Percentiles rank a stretch among this genome's conserved stretches.
Conservation (phyloP, 2,113 vertebrate species). For the Datnioides undecimradiatus region DNA sequence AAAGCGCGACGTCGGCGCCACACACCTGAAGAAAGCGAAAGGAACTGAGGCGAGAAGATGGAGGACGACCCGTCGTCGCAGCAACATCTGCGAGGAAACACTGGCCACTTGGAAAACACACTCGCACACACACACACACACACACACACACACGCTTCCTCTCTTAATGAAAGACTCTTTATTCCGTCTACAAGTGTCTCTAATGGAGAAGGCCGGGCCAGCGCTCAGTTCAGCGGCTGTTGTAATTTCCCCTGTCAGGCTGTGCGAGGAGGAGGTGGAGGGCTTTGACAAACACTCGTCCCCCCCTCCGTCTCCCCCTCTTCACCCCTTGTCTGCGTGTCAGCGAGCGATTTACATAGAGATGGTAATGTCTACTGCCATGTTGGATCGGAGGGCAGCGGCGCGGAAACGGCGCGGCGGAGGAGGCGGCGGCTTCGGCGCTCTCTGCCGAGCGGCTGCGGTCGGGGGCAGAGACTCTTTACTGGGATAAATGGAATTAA, state of each 20-base stretch:
- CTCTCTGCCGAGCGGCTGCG: slow-evolving; percentile 1
- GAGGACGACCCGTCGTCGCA: not conserved
- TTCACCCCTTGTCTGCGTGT: slow-evolving; percentile 1
- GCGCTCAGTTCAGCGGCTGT: not conserved
- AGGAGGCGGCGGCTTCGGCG: not conserved
- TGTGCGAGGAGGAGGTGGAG: slow-evolving; percentile 12
- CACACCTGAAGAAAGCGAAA: slow-evolving; percentile 5
- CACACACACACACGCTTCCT: not conserved
- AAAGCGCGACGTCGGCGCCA: not conserved
- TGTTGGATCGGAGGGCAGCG: slow-evolving; percentile 21
- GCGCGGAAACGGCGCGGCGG: not conserved
- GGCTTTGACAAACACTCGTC: slow-evolving; percentile 13
- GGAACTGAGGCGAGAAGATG: too few relatives aligned
- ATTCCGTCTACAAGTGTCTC: slow-evolving; percentile 27
- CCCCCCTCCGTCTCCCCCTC: not conserved
- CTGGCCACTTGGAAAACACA: not conserved
- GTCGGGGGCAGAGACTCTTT: not conserved
- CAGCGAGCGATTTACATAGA: slow-evolving; percentile 27
- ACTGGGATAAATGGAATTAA: slow-evolving; percentile 2
- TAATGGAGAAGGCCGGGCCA: slow-evolving; percentile 11
- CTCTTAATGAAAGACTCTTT: slow-evolving; percentile 27
- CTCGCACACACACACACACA: not conserved
- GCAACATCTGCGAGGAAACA: not conserved
- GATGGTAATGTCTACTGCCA: slow-evolving; percentile 35
- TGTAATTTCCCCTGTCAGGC: slow-evolving; percentile 34